These are phyloP conservation scores for Dendrolimus kikuchii DNA, from an alignment of 1,140 invertebrate species.

Conservation along the genomic window DNA sequence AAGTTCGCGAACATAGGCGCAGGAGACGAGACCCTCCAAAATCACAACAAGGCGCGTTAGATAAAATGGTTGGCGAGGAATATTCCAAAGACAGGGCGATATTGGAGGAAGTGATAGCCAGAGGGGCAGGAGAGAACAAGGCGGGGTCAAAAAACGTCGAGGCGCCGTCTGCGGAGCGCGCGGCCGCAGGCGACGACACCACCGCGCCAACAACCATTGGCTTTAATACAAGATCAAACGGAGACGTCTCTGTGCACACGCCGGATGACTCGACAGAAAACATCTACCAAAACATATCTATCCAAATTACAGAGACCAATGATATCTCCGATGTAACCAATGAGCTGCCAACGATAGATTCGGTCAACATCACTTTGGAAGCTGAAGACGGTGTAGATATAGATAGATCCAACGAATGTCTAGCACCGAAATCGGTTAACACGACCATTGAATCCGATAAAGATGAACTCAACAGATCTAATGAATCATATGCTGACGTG, in stretches of 20 bases:
- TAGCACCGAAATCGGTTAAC: slow-evolving; percentile 39
- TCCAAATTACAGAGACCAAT: no score
- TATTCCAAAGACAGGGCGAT: slow-evolving; percentile 23
- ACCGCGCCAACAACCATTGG: slow-evolving; percentile 28
- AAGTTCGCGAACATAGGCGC: slow-evolving; percentile 5
- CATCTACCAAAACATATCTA: no score
- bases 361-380: slow-evolving; percentile 30
- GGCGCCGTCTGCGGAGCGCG: slow-evolving; percentile 61
- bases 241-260: no score
- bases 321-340: slow-evolving; percentile 5
- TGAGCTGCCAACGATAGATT: slow-evolving; percentile 25
- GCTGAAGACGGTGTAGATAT: slow-evolving; percentile 26
- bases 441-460: slow-evolving; percentile 44
- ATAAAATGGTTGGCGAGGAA: slow-evolving; percentile 32
- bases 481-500: slow-evolving; percentile 62
- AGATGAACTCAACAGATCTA: slow-evolving; percentile 59
- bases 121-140: slow-evolving; percentile 34
- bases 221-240: slow-evolving; percentile 10
- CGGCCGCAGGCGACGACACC: slow-evolving; percentile 56
- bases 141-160: slow-evolving; percentile 62
- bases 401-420: slow-evolving; percentile 56
- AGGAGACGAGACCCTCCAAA: slow-evolving; percentile 13
- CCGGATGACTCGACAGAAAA: no score
- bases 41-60: slow-evolving; percentile 30
- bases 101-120: slow-evolving; percentile 45